phyloP scores from a whole-genome alignment of 2,888 invertebrate species.

The Clepsis dumicolana region DNA sequence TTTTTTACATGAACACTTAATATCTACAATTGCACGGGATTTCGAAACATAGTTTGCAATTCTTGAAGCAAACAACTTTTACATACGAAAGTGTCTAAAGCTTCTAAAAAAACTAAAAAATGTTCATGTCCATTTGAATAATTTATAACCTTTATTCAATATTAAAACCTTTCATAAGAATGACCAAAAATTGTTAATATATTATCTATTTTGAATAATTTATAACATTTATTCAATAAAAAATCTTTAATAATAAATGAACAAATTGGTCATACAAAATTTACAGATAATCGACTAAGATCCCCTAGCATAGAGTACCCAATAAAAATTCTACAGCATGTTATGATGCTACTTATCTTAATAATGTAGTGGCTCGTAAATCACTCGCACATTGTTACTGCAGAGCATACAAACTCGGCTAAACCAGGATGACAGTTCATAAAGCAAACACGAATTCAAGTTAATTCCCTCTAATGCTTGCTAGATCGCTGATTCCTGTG shows the following conservation, averaged over 20 bases:
- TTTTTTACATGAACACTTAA: no score
- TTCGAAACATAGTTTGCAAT: no score
- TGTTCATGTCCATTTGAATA: background rate
- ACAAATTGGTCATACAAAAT: slow-evolving; percentile 6
- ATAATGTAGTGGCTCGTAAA: slow-evolving; percentile 24
- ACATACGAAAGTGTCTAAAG: no score
- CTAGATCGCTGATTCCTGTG: slow-evolving; percentile 23
- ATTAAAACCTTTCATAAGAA: background rate
- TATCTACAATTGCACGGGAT: no score
- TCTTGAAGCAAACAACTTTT: no score
- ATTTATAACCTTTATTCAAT: background rate
- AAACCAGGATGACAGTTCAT: slow-evolving; percentile 40
- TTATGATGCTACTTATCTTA: slow-evolving; percentile 11
- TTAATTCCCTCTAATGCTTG: slow-evolving; percentile 37
- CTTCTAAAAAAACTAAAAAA: no score
- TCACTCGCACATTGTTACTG: slow-evolving; percentile 33
- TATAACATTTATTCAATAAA: background rate
- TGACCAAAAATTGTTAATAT: no score
- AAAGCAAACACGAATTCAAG: slow-evolving; percentile 35
- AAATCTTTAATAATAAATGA: background rate
- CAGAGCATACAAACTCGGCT: slow-evolving; percentile 33
- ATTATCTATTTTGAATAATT: no score
- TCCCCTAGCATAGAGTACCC: background rate
- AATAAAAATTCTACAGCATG: background rate
- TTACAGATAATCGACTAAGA: background rate